Conservation (phyloP, 2,797 vertebrate genomes). For the Syngnathus acus region DNA sequence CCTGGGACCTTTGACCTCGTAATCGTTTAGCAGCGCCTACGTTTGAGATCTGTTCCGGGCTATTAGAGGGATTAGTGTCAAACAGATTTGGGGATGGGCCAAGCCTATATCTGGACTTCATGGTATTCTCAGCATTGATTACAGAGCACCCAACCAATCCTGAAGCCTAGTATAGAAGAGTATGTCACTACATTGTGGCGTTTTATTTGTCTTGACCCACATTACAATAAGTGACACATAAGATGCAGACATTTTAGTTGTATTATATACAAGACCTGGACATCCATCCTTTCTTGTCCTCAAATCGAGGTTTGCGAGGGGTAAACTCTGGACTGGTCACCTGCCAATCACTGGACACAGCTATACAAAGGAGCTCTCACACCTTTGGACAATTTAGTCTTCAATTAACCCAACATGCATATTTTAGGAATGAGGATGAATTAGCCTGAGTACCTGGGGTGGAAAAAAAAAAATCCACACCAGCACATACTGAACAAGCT, state of each 20-base stretch:
- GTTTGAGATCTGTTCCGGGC: conserved; percentile 61
- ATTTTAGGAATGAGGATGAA: not conserved
- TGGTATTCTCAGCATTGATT: conserved; percentile 62
- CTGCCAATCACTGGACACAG: not conserved
- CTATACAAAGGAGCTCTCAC: not conserved
- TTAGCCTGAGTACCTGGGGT: not conserved
- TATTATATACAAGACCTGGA: not conserved
- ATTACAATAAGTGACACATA: conserved; percentile 24
- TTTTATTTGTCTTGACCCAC: conserved; percentile 31
- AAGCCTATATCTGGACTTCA: conserved; percentile 61
- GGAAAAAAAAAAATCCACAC: not conserved
- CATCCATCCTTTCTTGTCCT: not conserved
- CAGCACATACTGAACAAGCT: not conserved
- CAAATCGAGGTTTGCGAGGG: not conserved
- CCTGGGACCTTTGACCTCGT: conserved; percentile 61
- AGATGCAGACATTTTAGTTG: not conserved
- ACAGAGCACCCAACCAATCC: conserved; percentile 40
- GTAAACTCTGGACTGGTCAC: not conserved
- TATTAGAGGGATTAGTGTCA: conserved; percentile 67
- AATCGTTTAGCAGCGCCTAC: conserved; percentile 63
- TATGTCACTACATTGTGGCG: conserved; percentile 23
- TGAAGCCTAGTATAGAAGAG: conserved; percentile 35
- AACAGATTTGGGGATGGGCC: conserved; percentile 57
- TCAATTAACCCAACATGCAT: not conserved
- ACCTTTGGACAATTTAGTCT: not conserved